These are phyloP conservation scores for Epinephelus fuscoguttatus DNA, from an alignment of 2,113 vertebrate genomes.

Conservation along the genomic window DNA sequence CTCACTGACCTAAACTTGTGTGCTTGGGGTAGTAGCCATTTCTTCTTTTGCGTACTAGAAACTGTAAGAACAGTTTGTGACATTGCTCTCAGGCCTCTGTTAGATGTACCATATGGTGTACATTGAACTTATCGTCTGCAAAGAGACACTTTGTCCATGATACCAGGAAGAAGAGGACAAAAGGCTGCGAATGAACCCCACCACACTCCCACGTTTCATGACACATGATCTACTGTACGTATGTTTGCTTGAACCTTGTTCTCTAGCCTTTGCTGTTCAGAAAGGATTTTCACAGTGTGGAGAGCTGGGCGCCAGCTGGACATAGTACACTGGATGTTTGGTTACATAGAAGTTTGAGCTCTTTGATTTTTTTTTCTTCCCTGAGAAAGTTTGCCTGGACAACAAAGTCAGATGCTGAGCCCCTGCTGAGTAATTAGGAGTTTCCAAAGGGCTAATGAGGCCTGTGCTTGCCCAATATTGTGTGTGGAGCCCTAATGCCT, in stretches of 20 bases:
- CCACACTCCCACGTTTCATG: slow-evolving; percentile 46
- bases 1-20: neutral
- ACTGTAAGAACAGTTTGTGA: neutral
- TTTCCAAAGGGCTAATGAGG: slow-evolving; percentile 61
- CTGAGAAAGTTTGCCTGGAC: slow-evolving; percentile 35
- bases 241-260: slow-evolving; percentile 52
- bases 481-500: slow-evolving; percentile 65
- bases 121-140: neutral
- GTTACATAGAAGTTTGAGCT: slow-evolving; percentile 21
- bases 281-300: neutral
- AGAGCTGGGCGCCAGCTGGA: slow-evolving; percentile 35
- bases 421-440: slow-evolving; percentile 63
- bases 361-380: slow-evolving; percentile 4
- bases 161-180: slow-evolving; percentile 48
- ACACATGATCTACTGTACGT: slow-evolving; percentile 51
- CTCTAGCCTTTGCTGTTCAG: slow-evolving; percentile 22
- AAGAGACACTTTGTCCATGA: slow-evolving; percentile 24
- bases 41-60: neutral
- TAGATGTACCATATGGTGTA: neutral
- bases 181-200: slow-evolving; percentile 21
- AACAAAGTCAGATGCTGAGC: slow-evolving; percentile 42
- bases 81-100: neutral
- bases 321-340: slow-evolving; percentile 39
- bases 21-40: neutral
- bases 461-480: slow-evolving; percentile 54